phyloP scores from a whole-genome alignment of 1,140 invertebrate genomes.

The Rhopalosiphum padi region DNA sequence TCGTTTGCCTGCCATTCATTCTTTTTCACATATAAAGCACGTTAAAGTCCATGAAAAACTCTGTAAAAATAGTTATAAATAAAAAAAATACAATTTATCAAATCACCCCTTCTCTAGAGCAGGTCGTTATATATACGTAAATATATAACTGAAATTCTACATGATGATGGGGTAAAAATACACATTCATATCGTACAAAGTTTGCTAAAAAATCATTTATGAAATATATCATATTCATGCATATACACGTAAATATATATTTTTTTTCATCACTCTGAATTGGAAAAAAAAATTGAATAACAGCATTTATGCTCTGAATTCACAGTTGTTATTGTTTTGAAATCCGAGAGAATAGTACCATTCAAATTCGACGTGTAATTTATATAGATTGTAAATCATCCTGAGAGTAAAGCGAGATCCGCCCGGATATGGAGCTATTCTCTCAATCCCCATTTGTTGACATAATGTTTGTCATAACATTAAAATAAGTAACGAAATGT shows the following conservation, averaged over 20 bases:
- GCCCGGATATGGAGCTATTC: conserved; percentile 47
- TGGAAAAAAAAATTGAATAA: conserved; percentile 49
- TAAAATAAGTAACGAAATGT: conserved; percentile 36
- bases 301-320: conserved; percentile 33
- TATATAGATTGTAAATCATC: conserved; percentile 52
- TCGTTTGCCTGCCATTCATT: conserved; percentile 51
- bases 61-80: conserved; percentile 30
- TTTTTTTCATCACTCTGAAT: not conserved
- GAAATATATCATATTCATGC: conserved; percentile 16
- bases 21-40: conserved; percentile 32
- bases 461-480: conserved; percentile 41
- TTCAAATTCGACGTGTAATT: conserved; percentile 53
- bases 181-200: conserved; percentile 41
- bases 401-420: conserved; percentile 27
- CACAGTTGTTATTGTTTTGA: conserved; percentile 45
- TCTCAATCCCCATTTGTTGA: conserved; percentile 4
- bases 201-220: conserved; percentile 39
- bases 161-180: conserved; percentile 32
- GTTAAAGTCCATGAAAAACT: conserved; percentile 50
- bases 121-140: conserved; percentile 9
- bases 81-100: conserved; percentile 47
- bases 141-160: conserved; percentile 20
- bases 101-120: conserved; percentile 43
- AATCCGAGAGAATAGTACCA: conserved; percentile 36
- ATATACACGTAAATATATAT: not conserved